Base-by-base conservation (phyloP, 1,140 invertebrate genomes). In the Epicauta chinensis region DNA sequence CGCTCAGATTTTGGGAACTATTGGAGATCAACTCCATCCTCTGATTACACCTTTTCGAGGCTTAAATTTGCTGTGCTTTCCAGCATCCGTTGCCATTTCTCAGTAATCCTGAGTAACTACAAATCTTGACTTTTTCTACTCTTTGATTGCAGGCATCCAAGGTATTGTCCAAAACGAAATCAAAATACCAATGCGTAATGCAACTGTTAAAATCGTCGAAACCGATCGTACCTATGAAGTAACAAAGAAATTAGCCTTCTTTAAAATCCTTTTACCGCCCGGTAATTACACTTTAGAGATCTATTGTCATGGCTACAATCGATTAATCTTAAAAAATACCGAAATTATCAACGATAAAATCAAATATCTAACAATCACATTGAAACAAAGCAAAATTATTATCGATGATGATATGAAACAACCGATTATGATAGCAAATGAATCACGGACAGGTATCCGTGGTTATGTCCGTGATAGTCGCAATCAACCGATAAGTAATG, bases 151-250 rank as follows among this genome's bases (percentile, higher is more conserved):
- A 73, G 90, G 93, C 45, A 73, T 94, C 1, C 75, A 81, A 34
- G 89, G 88, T 1, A 75, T 78, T 58, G 76, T 97, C 3, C 75
- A 73, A 32, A 82, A 92, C 63, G 70, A 72, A 7, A 60, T 52
- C 11, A 49, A 76, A 29, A 76, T 78, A 1, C 81, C 85, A 11
- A 72, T 96, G 60, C 69, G 81, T 6, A 79, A 87, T 45, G 89
- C 90, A 1, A 78, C 73, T 0, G 72, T 96, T 0, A 70, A 73
- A 34, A 75, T 96, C 4, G 71, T 77, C 41, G 75, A 76, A 4
- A 66, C 73, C 1, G 67, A 73, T 31, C 72, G 78, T 38, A 67
- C 75, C 17, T 80, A 84, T 58, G 71, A 77, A 35, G 80, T 89
- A 0, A 78, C 80, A 0, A 68, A 73, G 53, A 87, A 86, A 64